Evolutionary conservation across 2,113 vertebrate genomes (phyloP).

Genomic region (Poecilia latipinna): DNA sequence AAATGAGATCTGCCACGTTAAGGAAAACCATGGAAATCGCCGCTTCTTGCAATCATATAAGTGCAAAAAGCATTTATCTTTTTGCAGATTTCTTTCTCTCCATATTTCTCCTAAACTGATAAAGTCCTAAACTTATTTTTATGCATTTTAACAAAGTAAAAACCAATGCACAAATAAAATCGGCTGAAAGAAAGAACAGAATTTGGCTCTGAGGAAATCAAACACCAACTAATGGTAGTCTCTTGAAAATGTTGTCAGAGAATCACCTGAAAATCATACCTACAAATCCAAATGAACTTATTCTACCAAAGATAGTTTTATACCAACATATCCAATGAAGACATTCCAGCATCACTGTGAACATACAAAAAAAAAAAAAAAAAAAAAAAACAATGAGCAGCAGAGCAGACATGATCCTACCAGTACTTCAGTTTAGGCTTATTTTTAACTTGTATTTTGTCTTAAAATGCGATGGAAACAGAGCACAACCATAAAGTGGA

Average conservation of each 20-base stretch:
- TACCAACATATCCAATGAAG: not conserved
- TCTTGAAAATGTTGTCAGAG: not conserved
- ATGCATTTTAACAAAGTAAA: not conserved
- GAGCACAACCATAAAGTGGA: not conserved
- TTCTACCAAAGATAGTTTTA: not conserved
- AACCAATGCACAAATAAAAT: not conserved
- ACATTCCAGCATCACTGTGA: not conserved
- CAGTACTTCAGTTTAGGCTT: not conserved
- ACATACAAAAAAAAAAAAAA: not conserved
- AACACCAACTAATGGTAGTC: not conserved
- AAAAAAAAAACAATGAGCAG: not conserved
- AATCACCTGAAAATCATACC: not conserved
- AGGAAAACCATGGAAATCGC: too few relatives aligned
- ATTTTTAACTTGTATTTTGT: not conserved
- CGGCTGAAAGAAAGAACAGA: not conserved
- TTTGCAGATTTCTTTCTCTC: not conserved
- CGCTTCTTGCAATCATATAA: too few relatives aligned
- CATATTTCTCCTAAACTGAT: not conserved
- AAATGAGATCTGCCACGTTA: too few relatives aligned
- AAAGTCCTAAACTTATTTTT: not conserved
- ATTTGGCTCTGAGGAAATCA: not conserved
- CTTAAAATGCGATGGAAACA: not conserved
- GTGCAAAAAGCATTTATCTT: too few relatives aligned
- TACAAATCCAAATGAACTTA: not conserved
- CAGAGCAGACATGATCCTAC: not conserved